Base-by-base conservation (phyloP, 2,888 invertebrate species). In the Drosophila mimetica region DNA sequence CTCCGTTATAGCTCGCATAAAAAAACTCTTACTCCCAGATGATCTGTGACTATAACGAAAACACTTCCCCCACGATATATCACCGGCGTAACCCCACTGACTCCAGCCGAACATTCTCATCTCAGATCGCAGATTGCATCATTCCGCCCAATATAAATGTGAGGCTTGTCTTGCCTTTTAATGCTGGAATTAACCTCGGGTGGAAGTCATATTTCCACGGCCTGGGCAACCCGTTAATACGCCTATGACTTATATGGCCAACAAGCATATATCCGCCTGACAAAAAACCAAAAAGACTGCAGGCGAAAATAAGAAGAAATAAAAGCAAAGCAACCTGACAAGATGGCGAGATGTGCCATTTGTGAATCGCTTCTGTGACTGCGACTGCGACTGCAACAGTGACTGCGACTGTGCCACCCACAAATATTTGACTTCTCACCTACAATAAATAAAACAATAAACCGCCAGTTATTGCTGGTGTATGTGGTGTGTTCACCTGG, bases 351-450 rank as follows among this genome's bases (percentile, higher is more conserved):
- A 79, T 82, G 82, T 82, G 82, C 82, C 82, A 82, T 82, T 82
- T 82, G 77, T 80, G 84, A 83, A 80, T 63, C 59, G 64, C 42
- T 51, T 36, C 51, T 32, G 57, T 32, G 14, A 52, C 48, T 57
- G 53, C 18, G 46, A 51, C 32, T 63, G 63, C 37, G 11, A 53
- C 22, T 58, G 70, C 46, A 54, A 65, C 46, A 42, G 64, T 61
- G 11, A 53, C 22, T 58, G 70, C 46, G 57, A 65, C 46, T 46
- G 64, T 61, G 81, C 83, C 83, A 86, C 82, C 86, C 86, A 83
- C 86, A 86, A 86, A 83, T 79, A 79, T 84, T 84, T 84, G 84
- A 86, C 84, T 84, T 84, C 87, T 84, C 84, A 84, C 84, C 84
- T 85, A 85, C 86, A 84, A 84, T 84, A 84, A 84, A 78, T 82